Percentiles rank a stretch among this genome's conserved stretches.
Evolutionary conservation across 2,113 vertebrate genomes (phyloP).

Genomic region (Acrocephalus kingi): DNA sequence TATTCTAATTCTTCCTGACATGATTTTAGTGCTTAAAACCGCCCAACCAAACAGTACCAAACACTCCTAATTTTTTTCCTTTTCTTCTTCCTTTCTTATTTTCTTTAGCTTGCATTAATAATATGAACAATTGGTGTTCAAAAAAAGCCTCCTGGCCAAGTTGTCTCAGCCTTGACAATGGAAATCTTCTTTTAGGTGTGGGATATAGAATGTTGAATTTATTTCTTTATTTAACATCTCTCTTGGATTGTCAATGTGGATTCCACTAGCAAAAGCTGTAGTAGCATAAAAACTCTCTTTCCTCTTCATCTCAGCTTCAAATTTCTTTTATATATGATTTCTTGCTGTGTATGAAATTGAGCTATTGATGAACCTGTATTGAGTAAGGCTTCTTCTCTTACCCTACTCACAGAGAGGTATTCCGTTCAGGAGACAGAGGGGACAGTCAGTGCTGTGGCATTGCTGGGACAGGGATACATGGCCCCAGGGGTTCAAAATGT

Average conservation of each 20-base stretch:
- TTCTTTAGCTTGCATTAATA: background rate
- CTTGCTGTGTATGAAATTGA: background rate
- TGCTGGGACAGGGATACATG: fast-evolving
- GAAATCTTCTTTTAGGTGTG: background rate
- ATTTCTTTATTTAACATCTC: background rate
- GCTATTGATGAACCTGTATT: background rate
- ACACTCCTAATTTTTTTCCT: background rate
- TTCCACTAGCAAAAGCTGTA: background rate
- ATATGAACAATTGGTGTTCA: background rate
- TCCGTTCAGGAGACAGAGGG: background rate
- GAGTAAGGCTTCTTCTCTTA: background rate
- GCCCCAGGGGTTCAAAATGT: background rate
- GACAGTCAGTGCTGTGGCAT: background rate
- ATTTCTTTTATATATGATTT: background rate
- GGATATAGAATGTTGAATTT: background rate
- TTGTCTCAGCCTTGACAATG: background rate
- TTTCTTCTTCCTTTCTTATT: background rate
- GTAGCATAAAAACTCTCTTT: background rate
- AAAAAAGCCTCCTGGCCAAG: background rate
- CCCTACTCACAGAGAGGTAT: background rate
- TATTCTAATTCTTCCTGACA: background rate
- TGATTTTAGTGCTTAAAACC: background rate
- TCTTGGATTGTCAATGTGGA: background rate
- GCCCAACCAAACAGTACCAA: background rate
- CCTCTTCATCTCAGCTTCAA: background rate